A percentile compares a stretch with the other conserved stretches of the same genome.
Evolutionary conservation across 2,888 invertebrate genomes (phyloP).

Genomic region (Pasiphila rectangulata): DNA sequence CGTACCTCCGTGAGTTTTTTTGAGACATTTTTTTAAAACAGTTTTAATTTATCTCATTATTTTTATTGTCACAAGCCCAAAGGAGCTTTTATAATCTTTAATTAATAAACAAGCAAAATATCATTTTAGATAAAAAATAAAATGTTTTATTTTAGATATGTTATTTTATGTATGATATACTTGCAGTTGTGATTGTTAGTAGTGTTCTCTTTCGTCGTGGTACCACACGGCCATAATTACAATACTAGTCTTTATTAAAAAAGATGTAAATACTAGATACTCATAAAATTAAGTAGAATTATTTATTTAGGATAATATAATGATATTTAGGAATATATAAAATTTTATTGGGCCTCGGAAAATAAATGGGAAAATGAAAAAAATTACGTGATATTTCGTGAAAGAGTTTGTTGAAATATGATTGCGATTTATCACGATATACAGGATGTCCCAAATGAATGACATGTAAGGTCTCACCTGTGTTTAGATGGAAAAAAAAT

Average conservation of each 20-base stretch:
- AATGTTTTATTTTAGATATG: constrained; percentile 24
- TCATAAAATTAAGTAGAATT: constrained; percentile 70
- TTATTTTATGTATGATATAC: constrained; percentile 8
- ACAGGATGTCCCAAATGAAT: background rate
- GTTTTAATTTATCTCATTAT: background rate
- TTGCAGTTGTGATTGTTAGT: constrained; percentile 14
- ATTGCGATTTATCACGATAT: constrained; percentile 39
- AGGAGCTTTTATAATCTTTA: constrained; percentile 1
- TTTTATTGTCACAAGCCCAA: background rate
- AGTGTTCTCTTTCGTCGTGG: constrained; percentile 29
- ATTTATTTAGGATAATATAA: constrained; percentile 68
- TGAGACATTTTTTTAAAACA: background rate
- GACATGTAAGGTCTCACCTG: too few species aligned
- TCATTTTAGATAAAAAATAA: constrained; percentile 12
- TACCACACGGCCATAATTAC: constrained; percentile 33
- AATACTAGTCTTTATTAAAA: constrained; percentile 71
- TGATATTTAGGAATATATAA: constrained; percentile 63
- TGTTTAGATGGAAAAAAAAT: too few species aligned
- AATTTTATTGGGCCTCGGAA: constrained; percentile 58
- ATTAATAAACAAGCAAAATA: constrained; percentile 5
- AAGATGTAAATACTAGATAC: constrained; percentile 77
- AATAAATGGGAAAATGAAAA: constrained; percentile 49
- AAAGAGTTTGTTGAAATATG: constrained; percentile 37
- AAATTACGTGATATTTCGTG: constrained; percentile 41
- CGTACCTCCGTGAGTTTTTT: background rate